Base-by-base conservation (phyloP, 1,140 invertebrate species). In the Tetragonula clypearis region DNA sequence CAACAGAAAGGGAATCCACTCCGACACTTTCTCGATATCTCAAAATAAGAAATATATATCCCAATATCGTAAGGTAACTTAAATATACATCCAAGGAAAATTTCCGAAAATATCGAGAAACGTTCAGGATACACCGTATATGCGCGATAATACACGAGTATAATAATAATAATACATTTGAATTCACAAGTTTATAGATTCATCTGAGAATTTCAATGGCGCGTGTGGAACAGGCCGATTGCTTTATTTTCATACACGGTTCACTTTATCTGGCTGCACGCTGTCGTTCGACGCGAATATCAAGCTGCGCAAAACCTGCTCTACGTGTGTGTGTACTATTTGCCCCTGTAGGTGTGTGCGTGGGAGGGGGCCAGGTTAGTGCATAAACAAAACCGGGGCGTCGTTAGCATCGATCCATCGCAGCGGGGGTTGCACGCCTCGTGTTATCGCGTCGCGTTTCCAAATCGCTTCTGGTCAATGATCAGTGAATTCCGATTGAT, bases 401-500 rank as follows among this genome's bases (percentile, higher is more conserved):
- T 83, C 74, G 82, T 83, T 78, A 78, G 74, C 72, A 83, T 83
- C 82, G 82, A 83, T 83, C 82, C 62, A 56, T 56, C 73, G 41
- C 41, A 49, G 41, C 41, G 41, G 41, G 74, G 23, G 58, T 26
- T 53, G 49, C 21, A 30, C 41, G 69, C 58, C 35, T 65, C 66
- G 60, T 41, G 82, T 84, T 78, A 78, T 78, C 74, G 81, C 53
- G 55, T 41, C 73, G 73, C 81, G 81, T 77, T 82, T 68, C 74
- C 53, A 35, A 82, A 82, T 82, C 81, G 75, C 55, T 84, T 84
- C 75, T 84, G 66, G 82, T 78, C 82, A 84, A 84, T 84, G 82
- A 84, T 84, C 82, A 84, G 74, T 58, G 62, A 79, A 79, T 84
- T 84, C 66, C 75, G 82, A 84, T 84, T 84, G 75, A 84, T 60